A percentile compares a stretch with the other conserved stretches of the same genome.
Conservation (phyloP, 1,140 invertebrate genomes). For the Chironomus tepperi region DNA sequence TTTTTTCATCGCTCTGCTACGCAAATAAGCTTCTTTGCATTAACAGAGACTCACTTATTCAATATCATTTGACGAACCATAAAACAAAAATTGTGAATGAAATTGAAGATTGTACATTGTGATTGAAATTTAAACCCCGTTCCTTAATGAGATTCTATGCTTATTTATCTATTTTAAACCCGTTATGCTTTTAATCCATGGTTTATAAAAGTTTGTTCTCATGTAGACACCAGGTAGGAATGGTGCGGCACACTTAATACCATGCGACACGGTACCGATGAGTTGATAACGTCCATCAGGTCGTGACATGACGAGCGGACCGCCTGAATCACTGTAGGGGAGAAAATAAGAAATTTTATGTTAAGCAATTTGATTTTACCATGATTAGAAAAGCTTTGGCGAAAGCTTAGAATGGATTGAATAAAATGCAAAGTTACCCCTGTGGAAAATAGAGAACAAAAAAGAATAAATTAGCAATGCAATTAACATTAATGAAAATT, state of each 20-base stretch:
- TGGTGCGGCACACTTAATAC: slow-evolving; percentile 86
- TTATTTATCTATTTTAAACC: slow-evolving; percentile 48
- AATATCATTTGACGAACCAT: not conserved
- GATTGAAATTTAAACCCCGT: not conserved
- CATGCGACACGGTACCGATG: slow-evolving; percentile 89
- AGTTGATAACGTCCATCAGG: slow-evolving; percentile 79
- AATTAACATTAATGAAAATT: slow-evolving; percentile 22
- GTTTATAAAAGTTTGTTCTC: slow-evolving; percentile 83
- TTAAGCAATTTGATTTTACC: not conserved
- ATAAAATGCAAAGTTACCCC: not conserved
- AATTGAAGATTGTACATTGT: not conserved
- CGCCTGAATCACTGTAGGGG: slow-evolving; percentile 86
- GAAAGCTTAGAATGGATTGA: too few relatives aligned
- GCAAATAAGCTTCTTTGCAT: too few relatives aligned
- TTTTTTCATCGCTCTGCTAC: too few relatives aligned
- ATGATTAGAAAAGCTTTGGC: too few relatives aligned
- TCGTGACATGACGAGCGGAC: slow-evolving; percentile 75
- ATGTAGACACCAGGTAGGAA: slow-evolving; percentile 87
- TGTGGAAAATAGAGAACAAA: slow-evolving; percentile 25
- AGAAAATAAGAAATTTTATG: slow-evolving; percentile 29
- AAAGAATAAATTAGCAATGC: slow-evolving; percentile 17
- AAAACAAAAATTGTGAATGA: not conserved
- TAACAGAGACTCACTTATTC: too few relatives aligned
- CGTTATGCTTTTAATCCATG: slow-evolving; percentile 80
- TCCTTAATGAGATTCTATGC: not conserved